Evolutionary conservation across 2,797 vertebrate genomes (phyloP).

Genomic region (Tympanoctomys barrerae): DNA sequence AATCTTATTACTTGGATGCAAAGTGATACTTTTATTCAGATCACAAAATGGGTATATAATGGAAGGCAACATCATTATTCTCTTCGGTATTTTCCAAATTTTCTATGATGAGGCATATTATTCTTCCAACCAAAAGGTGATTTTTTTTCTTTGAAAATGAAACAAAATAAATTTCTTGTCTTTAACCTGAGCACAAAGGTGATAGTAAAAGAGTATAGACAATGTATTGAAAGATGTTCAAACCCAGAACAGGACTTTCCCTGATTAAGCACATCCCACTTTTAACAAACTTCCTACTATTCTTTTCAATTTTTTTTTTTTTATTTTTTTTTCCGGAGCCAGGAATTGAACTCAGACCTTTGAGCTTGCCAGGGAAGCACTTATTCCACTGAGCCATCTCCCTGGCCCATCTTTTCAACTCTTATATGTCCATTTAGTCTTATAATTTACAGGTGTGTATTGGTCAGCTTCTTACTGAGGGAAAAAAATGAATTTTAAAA

Average conservation of each 20-base stretch:
- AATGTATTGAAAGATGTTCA: not conserved
- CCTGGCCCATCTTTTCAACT: not conserved
- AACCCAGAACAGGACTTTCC: not conserved
- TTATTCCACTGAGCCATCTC: too few species aligned
- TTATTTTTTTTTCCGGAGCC: too few species aligned
- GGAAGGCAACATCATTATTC: slow-evolving; percentile 32
- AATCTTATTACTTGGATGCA: not conserved
- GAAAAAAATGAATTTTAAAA: not conserved
- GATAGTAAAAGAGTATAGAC: slow-evolving; percentile 24
- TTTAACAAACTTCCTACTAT: not conserved
- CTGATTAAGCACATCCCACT: not conserved
- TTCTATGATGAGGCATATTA: not conserved
- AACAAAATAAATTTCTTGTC: not conserved
- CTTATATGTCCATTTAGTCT: not conserved
- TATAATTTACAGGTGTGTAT: not conserved
- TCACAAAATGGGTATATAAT: slow-evolving; percentile 13
- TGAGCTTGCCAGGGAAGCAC: too few species aligned
- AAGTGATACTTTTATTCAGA: slow-evolving; percentile 30
- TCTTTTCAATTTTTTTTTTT: not conserved
- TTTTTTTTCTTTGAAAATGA: not conserved
- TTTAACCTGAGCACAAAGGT: not conserved
- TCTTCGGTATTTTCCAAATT: slow-evolving; percentile 38
- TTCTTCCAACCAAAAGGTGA: not conserved
- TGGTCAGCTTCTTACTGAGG: not conserved
- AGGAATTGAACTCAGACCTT: too few species aligned